Evolutionary conservation across 1,140 invertebrate genomes (phyloP).

Genomic region (Bradynema listronoti): DNA sequence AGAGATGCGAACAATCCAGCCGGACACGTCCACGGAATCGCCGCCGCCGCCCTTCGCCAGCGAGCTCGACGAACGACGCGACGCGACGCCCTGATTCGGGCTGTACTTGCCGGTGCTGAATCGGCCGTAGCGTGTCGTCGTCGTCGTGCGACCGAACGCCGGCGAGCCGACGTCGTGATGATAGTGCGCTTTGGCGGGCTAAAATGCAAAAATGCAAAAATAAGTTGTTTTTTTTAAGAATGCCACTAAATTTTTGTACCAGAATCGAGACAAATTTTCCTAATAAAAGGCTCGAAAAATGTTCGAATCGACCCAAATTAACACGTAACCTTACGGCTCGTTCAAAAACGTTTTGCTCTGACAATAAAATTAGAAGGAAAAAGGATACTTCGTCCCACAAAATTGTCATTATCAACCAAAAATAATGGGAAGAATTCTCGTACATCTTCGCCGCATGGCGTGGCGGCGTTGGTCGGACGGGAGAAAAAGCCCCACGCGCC

Average conservation of each 20-base stretch:
- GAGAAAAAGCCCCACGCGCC: slow-evolving; percentile 23
- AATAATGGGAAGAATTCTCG: too few species aligned
- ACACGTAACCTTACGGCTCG: background rate
- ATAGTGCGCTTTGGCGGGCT: slow-evolving; percentile 7
- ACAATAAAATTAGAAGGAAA: too few species aligned
- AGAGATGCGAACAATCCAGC: slow-evolving; percentile 18
- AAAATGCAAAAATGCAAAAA: slow-evolving; percentile 2
- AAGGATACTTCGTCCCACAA: too few species aligned
- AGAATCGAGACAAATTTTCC: too few species aligned
- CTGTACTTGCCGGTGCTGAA: slow-evolving; percentile 21
- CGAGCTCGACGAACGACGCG: background rate
- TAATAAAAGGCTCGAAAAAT: background rate
- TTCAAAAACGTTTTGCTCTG: slow-evolving; percentile 18
- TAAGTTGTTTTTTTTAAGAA: background rate
- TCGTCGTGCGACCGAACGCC: background rate
- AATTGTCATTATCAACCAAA: too few species aligned
- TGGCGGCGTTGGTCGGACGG: slow-evolving; percentile 14
- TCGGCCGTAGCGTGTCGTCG: background rate
- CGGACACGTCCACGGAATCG: slow-evolving; percentile 18
- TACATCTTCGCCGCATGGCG: slow-evolving; percentile 21
- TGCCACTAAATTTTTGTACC: background rate
- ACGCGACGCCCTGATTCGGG: background rate
- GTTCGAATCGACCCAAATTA: background rate
- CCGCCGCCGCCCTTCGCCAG: background rate
- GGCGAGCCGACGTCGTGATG: too few species aligned